Evolutionary conservation across 2,113 vertebrate species (phyloP), one percentile per base, ranked within the genome.

Genomic region (Peucedramus taeniatus): DNA sequence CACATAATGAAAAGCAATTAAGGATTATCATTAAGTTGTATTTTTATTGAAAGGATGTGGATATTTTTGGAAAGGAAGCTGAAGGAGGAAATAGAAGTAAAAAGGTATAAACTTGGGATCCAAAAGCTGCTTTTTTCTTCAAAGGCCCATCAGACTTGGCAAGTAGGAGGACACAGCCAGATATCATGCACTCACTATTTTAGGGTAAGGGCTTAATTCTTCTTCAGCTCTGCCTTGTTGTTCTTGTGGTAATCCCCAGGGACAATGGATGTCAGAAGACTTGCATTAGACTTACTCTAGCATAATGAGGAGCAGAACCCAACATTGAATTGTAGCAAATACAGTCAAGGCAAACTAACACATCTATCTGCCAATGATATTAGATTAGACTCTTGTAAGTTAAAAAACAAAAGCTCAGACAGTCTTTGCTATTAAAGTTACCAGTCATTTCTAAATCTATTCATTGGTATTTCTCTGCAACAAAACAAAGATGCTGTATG

Each of bases 151-250:
- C 28, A 44, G 61, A 60, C 10, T 50, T 4, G 15, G 21, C 33
- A 83, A 83, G 18, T 22, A 60, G 31, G 5, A 60, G 20, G 59
- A 63, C 23, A 47, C 1, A 4, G 15, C 5, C 44, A 76, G 33
- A 42, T 6, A 80, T 53, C 35, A 50, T 0, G 12, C 11, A 53
- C 0, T 1, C 22, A 12, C 22, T 86, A 7, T 13, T 20, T 40
- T 65, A 65, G 7, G 3, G 8, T 18, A 69, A 65, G 14, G 27
- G 18, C 11, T 72, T 78, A 49, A 61, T 78, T 33, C 27, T 81
- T 57, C 24, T 24, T 84, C 21, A 28, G 21, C 13, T 74, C 35
- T 78, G 5, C 16, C n/a, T 59, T 51, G 7, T 7, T 26, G 28
- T 35, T 77, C 50, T 28, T 1, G 0, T 33, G 12, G 15, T 31